Evolutionary conservation across 1,140 invertebrate species (phyloP).

Genomic region (Chlorops oryzae): DNA sequence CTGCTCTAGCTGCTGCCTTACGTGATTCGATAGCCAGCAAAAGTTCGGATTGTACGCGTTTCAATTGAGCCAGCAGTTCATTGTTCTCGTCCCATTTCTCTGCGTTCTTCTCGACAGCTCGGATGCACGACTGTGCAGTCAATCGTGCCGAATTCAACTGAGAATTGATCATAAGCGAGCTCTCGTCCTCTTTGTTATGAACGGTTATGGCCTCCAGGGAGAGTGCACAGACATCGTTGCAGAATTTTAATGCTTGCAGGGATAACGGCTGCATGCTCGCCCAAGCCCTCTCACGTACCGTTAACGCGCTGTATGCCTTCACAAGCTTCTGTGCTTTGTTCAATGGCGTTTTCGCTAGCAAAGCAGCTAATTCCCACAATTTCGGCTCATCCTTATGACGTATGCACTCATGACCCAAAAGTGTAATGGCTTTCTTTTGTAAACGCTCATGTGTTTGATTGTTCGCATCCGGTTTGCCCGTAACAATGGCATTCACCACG

Average conservation of each 20-base stretch:
- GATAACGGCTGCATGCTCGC: constrained; percentile 51
- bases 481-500: constrained; percentile 64
- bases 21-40: too few relatives aligned
- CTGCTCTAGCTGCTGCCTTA: too few relatives aligned
- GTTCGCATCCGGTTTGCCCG: constrained; percentile 55
- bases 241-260: constrained; percentile 50
- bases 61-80: not conserved
- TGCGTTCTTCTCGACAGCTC: constrained; percentile 9
- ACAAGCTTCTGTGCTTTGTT: constrained; percentile 58
- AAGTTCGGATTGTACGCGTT: too few relatives aligned
- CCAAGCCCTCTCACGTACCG: constrained; percentile 55
- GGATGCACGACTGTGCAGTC: constrained; percentile 50
- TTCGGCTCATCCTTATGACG: constrained; percentile 61
- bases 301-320: constrained; percentile 57
- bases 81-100: constrained; percentile 14
- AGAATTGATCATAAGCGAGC: constrained; percentile 45
- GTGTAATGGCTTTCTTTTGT: constrained; percentile 60
- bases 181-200: constrained; percentile 22
- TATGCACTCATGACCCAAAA: constrained; percentile 76
- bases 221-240: constrained; percentile 46
- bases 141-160: constrained; percentile 58
- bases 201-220: constrained; percentile 40
- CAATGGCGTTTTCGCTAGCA: constrained; percentile 58
- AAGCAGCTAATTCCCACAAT: constrained; percentile 74
- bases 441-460: constrained; percentile 38